Evolutionary conservation across 2,113 vertebrate genomes (phyloP).

Genomic region (Anguilla rostrata): DNA sequence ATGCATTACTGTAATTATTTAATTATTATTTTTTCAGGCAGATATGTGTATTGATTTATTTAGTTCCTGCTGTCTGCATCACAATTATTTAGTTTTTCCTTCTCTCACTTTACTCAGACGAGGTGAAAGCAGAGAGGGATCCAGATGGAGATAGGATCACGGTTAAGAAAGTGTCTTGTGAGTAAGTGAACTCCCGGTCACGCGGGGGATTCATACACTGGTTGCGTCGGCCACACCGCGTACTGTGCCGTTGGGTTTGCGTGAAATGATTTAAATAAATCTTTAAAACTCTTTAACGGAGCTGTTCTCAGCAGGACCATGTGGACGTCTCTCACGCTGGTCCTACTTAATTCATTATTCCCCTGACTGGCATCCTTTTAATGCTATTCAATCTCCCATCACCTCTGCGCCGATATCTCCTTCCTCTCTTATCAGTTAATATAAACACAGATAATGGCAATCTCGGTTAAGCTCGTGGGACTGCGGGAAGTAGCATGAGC

Average conservation of each 20-base stretch:
- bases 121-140: too few species aligned
- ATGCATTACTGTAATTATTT: too few species aligned
- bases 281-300: neutral
- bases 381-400: slow-evolving; percentile 46
- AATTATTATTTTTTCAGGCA: neutral
- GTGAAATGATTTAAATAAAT: neutral
- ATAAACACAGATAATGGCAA: slow-evolving; percentile 45
- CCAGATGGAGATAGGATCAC: neutral
- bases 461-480: slow-evolving; percentile 26
- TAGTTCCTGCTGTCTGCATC: slow-evolving; percentile 6
- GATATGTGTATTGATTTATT: neutral
- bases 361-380: slow-evolving; percentile 50
- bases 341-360: slow-evolving; percentile 43
- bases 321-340: slow-evolving; percentile 36
- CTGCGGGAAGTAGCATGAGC: neutral
- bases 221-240: neutral
- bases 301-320: slow-evolving; percentile 30
- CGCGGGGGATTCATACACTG: neutral
- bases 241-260: neutral
- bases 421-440: slow-evolving; percentile 43
- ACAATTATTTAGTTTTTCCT: neutral
- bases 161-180: neutral
- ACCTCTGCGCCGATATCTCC: slow-evolving; percentile 36
- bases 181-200: too few species aligned
- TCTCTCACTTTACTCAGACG: too few species aligned